A percentile compares a stretch with the other conserved stretches of the same genome.
Evolutionary conservation across 2,113 vertebrate species (phyloP).

Genomic region (Kryptolebias marmoratus): DNA sequence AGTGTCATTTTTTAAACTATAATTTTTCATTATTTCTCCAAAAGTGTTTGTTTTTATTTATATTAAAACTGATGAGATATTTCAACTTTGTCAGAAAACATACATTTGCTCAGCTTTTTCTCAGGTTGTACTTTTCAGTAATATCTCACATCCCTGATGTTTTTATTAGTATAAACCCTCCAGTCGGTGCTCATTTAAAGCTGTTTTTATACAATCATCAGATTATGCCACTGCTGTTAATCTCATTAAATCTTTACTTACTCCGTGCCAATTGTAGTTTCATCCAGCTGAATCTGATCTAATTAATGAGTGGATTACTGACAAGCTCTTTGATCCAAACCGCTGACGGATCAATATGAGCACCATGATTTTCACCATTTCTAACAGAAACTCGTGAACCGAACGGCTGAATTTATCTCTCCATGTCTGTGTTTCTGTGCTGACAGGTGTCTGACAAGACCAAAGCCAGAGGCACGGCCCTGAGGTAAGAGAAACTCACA

Average conservation of each 20-base stretch:
- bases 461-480: conserved; percentile 88
- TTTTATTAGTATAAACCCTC: no score
- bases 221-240: no score
- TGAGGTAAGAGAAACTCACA: conserved; percentile 86
- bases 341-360: neutral
- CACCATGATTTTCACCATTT: neutral
- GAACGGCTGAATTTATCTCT: conserved; percentile 1
- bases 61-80: neutral
- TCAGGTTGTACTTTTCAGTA: no score
- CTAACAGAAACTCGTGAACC: neutral
- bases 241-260: no score
- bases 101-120: no score
- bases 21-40: no score
- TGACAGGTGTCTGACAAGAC: conserved; percentile 91
- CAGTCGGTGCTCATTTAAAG: no score
- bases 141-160: no score
- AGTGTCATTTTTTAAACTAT: no score
- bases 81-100: no score
- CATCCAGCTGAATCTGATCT: neutral
- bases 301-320: neutral
- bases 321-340: neutral
- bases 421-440: conserved; percentile 69
- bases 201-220: no score
- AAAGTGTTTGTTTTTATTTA: no score
- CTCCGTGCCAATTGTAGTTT: neutral